Evolutionary conservation across 2,113 vertebrate genomes (phyloP).

Genomic region (Pollimyrus isidori): DNA sequence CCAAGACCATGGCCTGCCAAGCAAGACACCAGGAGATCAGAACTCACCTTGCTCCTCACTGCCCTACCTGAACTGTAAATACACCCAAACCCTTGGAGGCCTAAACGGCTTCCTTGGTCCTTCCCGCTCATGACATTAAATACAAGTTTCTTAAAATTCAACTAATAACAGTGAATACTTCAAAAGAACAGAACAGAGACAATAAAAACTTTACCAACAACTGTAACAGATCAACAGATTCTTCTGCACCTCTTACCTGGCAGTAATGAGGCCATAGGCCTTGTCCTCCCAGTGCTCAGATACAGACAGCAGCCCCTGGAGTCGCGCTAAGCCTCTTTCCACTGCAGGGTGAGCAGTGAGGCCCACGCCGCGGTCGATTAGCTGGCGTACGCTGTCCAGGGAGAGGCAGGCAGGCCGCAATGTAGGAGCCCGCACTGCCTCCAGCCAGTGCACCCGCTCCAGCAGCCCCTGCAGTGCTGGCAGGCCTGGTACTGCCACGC

Average conservation of each 20-base stretch:
- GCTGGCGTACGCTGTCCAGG: constrained; percentile 84
- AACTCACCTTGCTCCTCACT: neutral
- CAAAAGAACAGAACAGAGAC: neutral
- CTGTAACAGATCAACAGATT: neutral
- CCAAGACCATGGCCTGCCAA: neutral
- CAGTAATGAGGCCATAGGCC: constrained; percentile 72
- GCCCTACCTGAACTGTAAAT: neutral
- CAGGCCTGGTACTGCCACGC: constrained; percentile 81
- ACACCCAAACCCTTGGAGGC: neutral
- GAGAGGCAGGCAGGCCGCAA: constrained; percentile 67
- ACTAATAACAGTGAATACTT: neutral
- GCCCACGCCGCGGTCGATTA: constrained; percentile 91
- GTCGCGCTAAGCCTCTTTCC: constrained; percentile 85
- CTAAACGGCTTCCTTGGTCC: neutral
- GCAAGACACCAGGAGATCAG: neutral
- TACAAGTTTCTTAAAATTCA: neutral
- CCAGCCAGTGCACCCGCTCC: constrained; percentile 89
- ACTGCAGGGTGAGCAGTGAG: constrained; percentile 76
- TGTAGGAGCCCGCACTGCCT: constrained; percentile 74
- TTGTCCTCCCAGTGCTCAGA: constrained; percentile 94
- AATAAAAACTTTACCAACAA: neutral
- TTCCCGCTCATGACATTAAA: neutral
- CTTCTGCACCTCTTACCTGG: constrained; percentile 67
- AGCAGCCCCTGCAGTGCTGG: constrained; percentile 69
- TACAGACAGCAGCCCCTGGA: constrained; percentile 88